phyloP scores from a whole-genome alignment of 1,140 invertebrate genomes.

The Drosophila murphyi region DNA sequence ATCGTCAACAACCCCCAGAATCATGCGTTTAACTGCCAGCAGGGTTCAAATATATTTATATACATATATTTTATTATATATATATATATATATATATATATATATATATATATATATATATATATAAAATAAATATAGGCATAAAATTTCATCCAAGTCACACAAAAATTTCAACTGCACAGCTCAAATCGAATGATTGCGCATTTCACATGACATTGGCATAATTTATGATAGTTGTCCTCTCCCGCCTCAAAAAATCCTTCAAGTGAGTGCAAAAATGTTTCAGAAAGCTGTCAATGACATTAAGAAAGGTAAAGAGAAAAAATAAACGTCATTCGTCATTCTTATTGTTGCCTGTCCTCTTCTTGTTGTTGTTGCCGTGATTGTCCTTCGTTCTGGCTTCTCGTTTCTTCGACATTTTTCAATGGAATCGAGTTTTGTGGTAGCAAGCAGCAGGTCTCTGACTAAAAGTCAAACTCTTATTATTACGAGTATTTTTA shows the following conservation, averaged over 20 bases:
- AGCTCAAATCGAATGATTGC: constrained; percentile 57
- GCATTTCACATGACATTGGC: constrained; percentile 72
- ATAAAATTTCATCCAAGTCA: constrained; percentile 39
- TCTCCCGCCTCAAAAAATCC: constrained; percentile 11
- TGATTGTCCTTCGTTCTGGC: constrained; percentile 20
- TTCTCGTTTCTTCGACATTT: constrained; percentile 21
- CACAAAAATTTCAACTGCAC: constrained; percentile 63
- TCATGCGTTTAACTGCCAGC: constrained; percentile 22
- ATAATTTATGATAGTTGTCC: constrained; percentile 69
- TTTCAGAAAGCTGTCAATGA: constrained; percentile 60
- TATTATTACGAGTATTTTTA: constrained; percentile 60
- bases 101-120: constrained; percentile 4
- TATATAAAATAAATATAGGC: background rate
- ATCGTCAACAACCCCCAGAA: constrained; percentile 21
- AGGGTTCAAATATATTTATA: constrained; percentile 42
- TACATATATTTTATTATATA: constrained; percentile 14
- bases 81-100: constrained; percentile 12
- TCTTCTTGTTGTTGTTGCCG: constrained; percentile 8
- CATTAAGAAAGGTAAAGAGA: constrained; percentile 40
- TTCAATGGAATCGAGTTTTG: constrained; percentile 53
- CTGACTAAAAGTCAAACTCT: constrained; percentile 62
- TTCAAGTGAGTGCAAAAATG: constrained; percentile 52
- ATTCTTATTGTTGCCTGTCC: constrained; percentile 68
- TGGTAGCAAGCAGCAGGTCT: constrained; percentile 32
- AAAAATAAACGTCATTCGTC: constrained; percentile 70